Conservation (phyloP, 2,113 vertebrate species). For the Suncus etruscus region DNA sequence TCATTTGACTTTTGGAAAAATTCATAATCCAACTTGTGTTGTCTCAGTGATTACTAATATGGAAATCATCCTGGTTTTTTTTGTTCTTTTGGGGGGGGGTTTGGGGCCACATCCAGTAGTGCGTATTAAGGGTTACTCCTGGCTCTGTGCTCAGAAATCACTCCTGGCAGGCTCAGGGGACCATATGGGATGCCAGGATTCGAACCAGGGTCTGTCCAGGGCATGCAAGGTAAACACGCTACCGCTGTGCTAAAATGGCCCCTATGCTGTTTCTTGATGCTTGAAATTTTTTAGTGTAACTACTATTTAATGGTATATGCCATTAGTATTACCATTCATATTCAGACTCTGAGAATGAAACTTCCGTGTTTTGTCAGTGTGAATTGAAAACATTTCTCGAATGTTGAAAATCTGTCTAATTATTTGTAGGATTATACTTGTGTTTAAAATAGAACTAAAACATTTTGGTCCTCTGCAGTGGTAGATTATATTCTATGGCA, state of each 20-base stretch:
- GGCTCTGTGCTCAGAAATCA: too few species aligned
- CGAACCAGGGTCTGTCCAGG: too few species aligned
- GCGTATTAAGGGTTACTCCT: too few species aligned
- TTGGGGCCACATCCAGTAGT: too few species aligned
- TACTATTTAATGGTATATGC: not conserved
- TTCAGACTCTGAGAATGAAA: not conserved
- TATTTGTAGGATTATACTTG: constrained; percentile 38
- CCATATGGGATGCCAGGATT: too few species aligned
- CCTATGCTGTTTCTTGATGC: not conserved
- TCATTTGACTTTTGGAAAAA: constrained; percentile 46
- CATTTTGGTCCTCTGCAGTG: constrained; percentile 55
- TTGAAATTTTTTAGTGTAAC: constrained; percentile 34
- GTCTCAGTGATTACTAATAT: constrained; percentile 11
- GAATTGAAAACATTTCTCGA: not conserved
- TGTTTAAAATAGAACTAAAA: constrained; percentile 57
- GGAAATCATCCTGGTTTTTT: not conserved
- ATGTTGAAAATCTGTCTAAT: constrained; percentile 18
- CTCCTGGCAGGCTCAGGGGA: too few species aligned
- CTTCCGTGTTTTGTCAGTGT: constrained; percentile 27
- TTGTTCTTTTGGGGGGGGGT: too few species aligned
- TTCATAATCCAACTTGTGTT: constrained; percentile 2
- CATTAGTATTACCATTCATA: constrained; percentile 10
- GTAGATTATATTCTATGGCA: constrained; percentile 38
- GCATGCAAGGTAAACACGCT: too few species aligned
- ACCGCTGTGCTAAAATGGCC: too few species aligned